These are phyloP conservation scores for Eurystomus gularis DNA, from an alignment of 2,113 vertebrate species.

Conservation along the genomic window DNA sequence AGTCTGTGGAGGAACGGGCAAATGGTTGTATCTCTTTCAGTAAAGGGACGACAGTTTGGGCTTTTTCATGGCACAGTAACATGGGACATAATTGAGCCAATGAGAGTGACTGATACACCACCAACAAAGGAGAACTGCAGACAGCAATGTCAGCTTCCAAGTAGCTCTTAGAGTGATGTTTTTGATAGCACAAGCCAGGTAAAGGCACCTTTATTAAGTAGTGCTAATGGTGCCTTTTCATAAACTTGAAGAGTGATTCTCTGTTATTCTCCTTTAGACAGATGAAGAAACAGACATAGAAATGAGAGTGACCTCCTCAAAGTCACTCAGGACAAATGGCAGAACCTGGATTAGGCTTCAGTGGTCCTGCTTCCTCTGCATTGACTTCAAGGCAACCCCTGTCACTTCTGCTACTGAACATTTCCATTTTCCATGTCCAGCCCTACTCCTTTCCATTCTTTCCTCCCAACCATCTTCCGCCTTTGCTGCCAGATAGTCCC, in stretches of 20 bases:
- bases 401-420: background rate
- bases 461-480: background rate
- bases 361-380: background rate
- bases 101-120: background rate
- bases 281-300: background rate
- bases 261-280: background rate
- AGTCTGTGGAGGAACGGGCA: background rate
- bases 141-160: fast-evolving
- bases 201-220: background rate
- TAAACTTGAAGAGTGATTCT: background rate
- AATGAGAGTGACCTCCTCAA: background rate
- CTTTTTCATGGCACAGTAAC: background rate
- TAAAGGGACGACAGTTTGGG: background rate
- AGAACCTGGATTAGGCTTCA: background rate
- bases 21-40: background rate
- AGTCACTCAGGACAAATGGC: background rate
- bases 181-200: background rate
- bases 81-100: background rate
- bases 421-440: background rate
- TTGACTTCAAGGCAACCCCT: background rate
- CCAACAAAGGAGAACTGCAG: background rate
- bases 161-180: background rate
- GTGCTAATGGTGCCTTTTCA: background rate
- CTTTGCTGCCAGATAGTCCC: background rate
- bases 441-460: background rate